Evolutionary conservation across 2,888 invertebrate genomes (phyloP).

Genomic region (Microdon myrmicae): DNA sequence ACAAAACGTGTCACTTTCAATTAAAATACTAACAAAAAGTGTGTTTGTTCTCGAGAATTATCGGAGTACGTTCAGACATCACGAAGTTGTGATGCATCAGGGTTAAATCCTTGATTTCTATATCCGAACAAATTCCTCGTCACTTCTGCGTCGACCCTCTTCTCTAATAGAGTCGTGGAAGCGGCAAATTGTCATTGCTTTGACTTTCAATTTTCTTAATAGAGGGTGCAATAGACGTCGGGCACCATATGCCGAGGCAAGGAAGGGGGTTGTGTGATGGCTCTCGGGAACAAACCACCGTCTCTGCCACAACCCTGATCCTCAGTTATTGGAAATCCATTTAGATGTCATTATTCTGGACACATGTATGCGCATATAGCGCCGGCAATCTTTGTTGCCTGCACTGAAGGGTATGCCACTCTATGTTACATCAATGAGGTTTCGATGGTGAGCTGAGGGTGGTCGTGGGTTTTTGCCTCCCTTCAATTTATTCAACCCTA

Average conservation of each 20-base stretch:
- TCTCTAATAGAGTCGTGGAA: conserved; percentile 37
- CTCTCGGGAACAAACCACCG: conserved; percentile 28
- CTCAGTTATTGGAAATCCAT: conserved; percentile 50
- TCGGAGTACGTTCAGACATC: no score
- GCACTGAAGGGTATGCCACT: conserved; percentile 32
- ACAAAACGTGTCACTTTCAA: no score
- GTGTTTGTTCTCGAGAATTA: no score
- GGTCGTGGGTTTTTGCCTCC: conserved; percentile 29
- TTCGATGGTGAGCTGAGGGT: conserved; percentile 2
- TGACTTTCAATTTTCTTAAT: conserved; percentile 52
- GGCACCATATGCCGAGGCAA: conserved; percentile 37
- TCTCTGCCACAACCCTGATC: conserved; percentile 23
- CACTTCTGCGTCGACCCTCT: conserved; percentile 21
- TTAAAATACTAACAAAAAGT: no score
- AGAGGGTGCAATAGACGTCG: conserved; percentile 34
- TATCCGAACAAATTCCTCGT: conserved; percentile 24
- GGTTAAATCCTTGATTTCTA: no score
- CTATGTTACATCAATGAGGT: conserved; percentile 35
- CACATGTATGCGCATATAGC: conserved; percentile 47
- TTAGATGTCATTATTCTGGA: conserved; percentile 50
- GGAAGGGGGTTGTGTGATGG: conserved; percentile 22
- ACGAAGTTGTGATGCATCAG: no score
- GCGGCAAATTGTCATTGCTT: conserved; percentile 50
- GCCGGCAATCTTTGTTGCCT: conserved; percentile 1
- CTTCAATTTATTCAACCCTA: conserved; percentile 45